phyloP scores from a whole-genome alignment of 2,113 vertebrate genomes.

The Dolichallabes microphthalmus region DNA sequence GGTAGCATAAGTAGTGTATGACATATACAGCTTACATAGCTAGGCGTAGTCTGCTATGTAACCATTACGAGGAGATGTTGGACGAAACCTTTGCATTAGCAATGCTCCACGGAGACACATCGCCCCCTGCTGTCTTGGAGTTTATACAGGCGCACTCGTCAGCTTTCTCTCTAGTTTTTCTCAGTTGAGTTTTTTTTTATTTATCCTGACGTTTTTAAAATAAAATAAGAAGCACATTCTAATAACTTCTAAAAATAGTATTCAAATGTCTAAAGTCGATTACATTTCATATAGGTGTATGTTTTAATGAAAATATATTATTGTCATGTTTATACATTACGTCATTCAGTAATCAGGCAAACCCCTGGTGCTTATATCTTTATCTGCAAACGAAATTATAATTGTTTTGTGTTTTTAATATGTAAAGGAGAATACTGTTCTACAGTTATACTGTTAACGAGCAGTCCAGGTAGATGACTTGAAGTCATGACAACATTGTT shows the following conservation, averaged over 20 bases:
- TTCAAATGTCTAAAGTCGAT: neutral
- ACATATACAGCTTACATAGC: too few relatives aligned
- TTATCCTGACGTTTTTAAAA: neutral
- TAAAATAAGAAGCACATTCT: neutral
- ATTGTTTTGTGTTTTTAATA: neutral
- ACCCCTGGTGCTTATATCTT: neutral
- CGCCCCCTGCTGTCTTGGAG: slow-evolving; percentile 39
- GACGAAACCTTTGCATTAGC: neutral
- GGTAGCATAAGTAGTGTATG: neutral
- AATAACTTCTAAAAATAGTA: neutral
- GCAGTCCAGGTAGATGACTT: neutral
- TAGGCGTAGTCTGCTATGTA: neutral
- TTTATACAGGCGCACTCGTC: neutral
- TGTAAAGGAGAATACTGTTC: too few relatives aligned
- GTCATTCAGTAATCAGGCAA: neutral
- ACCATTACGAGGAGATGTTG: neutral
- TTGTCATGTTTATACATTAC: neutral
- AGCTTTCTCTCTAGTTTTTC: neutral
- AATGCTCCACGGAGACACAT: neutral
- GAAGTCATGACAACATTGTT: neutral
- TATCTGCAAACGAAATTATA: too few relatives aligned
- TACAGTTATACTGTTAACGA: neutral
- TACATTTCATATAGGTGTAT: neutral
- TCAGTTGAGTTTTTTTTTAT: neutral
- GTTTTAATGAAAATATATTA: neutral